Evolutionary conservation across 2,797 vertebrate genomes (phyloP), one percentile per base, ranked within the genome.

Genomic region (Sylvilagus floridanus): DNA sequence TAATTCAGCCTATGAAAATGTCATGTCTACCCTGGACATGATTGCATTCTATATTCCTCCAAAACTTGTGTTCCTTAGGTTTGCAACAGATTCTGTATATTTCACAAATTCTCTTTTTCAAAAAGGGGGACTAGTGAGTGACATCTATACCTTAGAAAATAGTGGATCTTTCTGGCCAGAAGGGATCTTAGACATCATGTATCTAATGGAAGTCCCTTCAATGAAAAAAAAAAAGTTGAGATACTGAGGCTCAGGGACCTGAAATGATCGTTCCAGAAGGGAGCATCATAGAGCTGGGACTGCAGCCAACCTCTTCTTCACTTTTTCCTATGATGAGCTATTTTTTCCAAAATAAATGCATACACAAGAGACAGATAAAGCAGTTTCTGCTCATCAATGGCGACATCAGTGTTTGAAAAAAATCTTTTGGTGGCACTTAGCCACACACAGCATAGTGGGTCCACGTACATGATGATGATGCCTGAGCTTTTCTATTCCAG

Each of bases 1-100:
- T 92, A 95, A 96, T 71, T 92, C 86, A 94, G 71, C 32, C 10
- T 66, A 65, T 75, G 28, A 47, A 94, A 68, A 68, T 88, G 66
- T 62, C 90, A 57, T 60, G n/a, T 52, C 1, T 52, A 47, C 7
- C 30, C 50, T 19, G 68, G n/a, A 71, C 47, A 87, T 60, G 66
- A 42, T 78, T 75, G 89, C 65, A 88, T 71, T 19, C 28, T 60
- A 47, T 24, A 60, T 77, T 90, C 57, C 83, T 42, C 52, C 24
- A 69, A 82, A 84, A 77, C 83, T 50, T 88, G 37, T 88, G 62
- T 94, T 78, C 19, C 63, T 65, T 52, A 87, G 21, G 3, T 16
- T 93, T 92, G 88, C 24, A 37, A 65, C 9, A 54, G 82, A 73
- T 19, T 22, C 35, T 73, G 4, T 24, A 7, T 35, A 17, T 76